Evolutionary conservation across 2,888 invertebrate genomes (phyloP), one percentile per base, ranked within the genome.

Genomic region (Amiota minor): DNA sequence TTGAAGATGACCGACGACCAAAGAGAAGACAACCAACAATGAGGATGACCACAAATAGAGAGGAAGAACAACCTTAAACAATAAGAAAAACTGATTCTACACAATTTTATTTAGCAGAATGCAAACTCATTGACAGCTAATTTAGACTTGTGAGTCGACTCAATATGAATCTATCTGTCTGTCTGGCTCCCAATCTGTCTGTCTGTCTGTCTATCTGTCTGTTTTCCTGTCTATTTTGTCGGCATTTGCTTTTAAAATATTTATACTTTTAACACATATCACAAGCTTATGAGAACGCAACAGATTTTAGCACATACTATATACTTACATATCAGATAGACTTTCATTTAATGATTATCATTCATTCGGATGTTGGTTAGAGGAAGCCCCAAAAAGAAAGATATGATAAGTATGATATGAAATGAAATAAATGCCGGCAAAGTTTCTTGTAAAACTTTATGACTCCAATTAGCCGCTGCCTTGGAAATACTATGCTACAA

Each of bases 191-290:
- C 59, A 50, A 59, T 14, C 56, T 71, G 45, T 68, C 10, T 16
- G 59, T 75, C 49, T 16, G 62, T 68, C 68, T 62, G 70, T 75
- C 49, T 16, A 55, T 68, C 68, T 62, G 70, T 71, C 69, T 35
- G 46, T 23, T n/a, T 65, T 53, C 45, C 73, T 72, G 69, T 49
- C 74, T 73, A 72, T 71, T 73, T 71, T 73, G 56, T 16, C 56
- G 56, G 56, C 56, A 16, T 56, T 56, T 18, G 20, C 56, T 56
- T 56, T 56, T 56, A 16, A 18, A 56, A 9, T 8, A 35, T 35
- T 35, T 35, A 35, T 35, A 35, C 35, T 35, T 35, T 35, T 35
- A 35, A 35, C 35, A 35, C 35, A 35, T 35, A 35, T 6, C 35
- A 35, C 35, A 56, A 56, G 2, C n/a, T 16, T 56, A 16, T 16